A percentile compares a stretch with the other conserved stretches of the same genome.
Conservation (phyloP, 2,797 vertebrate genomes). For the Mus spretus region DNA sequence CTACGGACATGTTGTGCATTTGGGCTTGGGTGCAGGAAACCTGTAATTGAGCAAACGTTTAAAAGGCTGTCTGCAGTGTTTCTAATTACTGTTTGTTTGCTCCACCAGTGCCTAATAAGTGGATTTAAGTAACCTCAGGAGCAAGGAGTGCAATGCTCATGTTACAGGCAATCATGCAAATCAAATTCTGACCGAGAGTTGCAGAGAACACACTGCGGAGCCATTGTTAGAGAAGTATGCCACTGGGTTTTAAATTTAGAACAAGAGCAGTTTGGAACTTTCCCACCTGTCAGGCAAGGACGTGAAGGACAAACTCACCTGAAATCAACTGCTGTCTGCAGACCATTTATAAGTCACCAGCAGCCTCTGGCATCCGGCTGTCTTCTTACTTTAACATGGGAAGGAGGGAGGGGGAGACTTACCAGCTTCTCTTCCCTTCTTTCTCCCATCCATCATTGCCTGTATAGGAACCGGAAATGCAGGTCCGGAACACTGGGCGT, state of each 20-base stretch:
- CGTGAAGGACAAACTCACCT: neutral
- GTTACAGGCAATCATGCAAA: constrained; percentile 47
- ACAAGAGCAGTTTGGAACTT: constrained; percentile 47
- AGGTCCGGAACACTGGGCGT: neutral
- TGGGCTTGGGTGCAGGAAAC: constrained; percentile 65
- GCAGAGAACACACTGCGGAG: constrained; percentile 55
- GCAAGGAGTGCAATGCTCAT: constrained; percentile 67
- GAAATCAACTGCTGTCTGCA: neutral
- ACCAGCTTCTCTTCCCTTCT: neutral
- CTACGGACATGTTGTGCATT: constrained; percentile 65
- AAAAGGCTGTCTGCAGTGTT: constrained; percentile 78
- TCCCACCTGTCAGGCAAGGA: neutral
- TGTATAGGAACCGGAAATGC: neutral
- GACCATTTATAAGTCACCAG: neutral
- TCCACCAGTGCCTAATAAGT: constrained; percentile 39
- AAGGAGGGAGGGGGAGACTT: neutral
- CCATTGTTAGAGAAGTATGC: constrained; percentile 21
- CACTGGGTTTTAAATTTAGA: constrained; percentile 64
- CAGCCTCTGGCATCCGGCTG: neutral
- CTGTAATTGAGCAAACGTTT: constrained; percentile 78
- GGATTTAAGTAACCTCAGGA: constrained; percentile 60
- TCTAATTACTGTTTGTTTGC: constrained; percentile 78
- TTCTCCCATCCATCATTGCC: neutral
- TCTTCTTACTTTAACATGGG: constrained; percentile 28
- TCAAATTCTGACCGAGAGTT: constrained; percentile 63